Base-by-base conservation (phyloP, 2,797 vertebrate genomes). In the Agapornis canus region DNA sequence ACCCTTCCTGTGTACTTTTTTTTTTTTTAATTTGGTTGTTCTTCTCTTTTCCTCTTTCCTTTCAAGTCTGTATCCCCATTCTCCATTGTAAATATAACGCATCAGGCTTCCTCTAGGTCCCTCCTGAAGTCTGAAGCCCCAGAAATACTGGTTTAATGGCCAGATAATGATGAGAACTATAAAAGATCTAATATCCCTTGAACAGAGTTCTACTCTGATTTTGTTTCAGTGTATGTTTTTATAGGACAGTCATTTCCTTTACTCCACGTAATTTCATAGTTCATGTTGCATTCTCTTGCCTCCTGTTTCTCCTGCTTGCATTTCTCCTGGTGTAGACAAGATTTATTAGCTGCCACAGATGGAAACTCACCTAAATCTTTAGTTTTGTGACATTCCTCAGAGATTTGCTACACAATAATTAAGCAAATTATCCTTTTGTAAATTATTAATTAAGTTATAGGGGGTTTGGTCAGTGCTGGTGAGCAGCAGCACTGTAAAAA, bases 341-440 rank as follows among this genome's bases (percentile, higher is more conserved):
- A 68, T 94, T 91, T 91, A 60, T 27, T 81, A 23, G n/a, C 64
- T 92, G n/a, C 84, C 12, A 5, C 69, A 71, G 60, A 68, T 71
- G 68, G 60, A 68, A 95, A 61, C 39, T 64, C 65, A 69, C 42
- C 76, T 90, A 87, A 49, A 83, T 94, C 65, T 78, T 88, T 88
- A 68, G 69, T 83, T 94, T 91, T 83, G 42, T 39, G 65, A 7
- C 43, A 37, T 23, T 92, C 52, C 60, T 47, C 26, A 54, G 76
- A 57, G 68, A 68, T 89, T 90, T 92, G 17, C 64, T 78, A 88
- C 65, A 88, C 61, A 94, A 85, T 39, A 70, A 92, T 85, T 78
- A 85, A 90, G 84, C 42, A 84, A 91, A 83, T 71, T 47, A 20
- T 52, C 59, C 40, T 75, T 85, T 89, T 71, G 40, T 87, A 82